Percentiles rank a stretch among this genome's conserved stretches.
Conservation (phyloP, 2,797 vertebrate species). For the Hydrolagus colliei region DNA sequence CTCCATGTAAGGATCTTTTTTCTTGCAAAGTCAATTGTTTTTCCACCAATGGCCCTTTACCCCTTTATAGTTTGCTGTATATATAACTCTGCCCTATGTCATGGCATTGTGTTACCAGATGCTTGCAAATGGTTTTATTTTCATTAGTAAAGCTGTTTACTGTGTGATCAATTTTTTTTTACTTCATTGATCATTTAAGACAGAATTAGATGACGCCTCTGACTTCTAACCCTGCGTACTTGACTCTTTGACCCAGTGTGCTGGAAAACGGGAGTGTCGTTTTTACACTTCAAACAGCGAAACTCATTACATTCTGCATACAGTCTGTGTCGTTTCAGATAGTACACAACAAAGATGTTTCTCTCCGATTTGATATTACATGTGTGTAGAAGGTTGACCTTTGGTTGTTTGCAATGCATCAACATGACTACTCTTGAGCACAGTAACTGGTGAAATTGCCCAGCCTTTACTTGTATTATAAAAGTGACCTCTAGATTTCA, state of each 20-base stretch:
- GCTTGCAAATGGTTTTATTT: constrained; percentile 72
- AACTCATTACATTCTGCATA: constrained; percentile 59
- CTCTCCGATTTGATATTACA: constrained; percentile 99
- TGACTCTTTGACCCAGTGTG: constrained; percentile 91
- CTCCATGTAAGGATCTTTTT: background rate
- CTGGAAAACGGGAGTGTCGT: constrained; percentile 68
- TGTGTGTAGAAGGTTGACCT: constrained; percentile 97
- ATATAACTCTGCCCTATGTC: constrained; percentile 52
- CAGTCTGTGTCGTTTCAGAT: constrained; percentile 68
- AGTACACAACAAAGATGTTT: constrained; percentile 76
- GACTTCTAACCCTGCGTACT: constrained; percentile 70
- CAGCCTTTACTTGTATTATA: constrained; percentile 45
- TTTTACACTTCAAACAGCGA: constrained; percentile 49
- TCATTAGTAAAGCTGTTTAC: constrained; percentile 82
- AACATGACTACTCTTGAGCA: constrained; percentile 70
- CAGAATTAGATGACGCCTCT: constrained; percentile 73
- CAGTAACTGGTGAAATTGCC: constrained; percentile 88
- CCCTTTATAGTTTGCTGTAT: constrained; percentile 43
- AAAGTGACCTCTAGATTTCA: too few relatives aligned
- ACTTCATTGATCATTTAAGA: constrained; percentile 84
- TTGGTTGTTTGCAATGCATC: constrained; percentile 88
- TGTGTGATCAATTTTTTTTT: constrained; percentile 85
- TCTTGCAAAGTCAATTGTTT: background rate
- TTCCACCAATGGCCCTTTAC: background rate
- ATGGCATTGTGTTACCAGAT: constrained; percentile 48